A percentile compares a stretch with the other conserved stretches of the same genome.
Conservation (phyloP, 1,140 invertebrate genomes). For the Nymphalis io region DNA sequence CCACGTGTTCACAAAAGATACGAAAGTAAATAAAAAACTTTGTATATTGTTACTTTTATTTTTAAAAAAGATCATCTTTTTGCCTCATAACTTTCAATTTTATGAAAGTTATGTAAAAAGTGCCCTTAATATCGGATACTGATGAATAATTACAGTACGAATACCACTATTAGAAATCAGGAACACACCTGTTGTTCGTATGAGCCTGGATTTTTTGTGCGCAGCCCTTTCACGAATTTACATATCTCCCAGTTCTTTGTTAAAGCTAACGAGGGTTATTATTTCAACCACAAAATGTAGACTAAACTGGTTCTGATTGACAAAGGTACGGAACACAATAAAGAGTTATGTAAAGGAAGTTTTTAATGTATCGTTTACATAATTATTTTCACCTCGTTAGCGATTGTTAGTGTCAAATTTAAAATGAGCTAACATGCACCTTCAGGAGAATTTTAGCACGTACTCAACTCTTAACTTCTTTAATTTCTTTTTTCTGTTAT, state of each 20-base stretch:
- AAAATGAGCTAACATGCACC: conserved; percentile 44
- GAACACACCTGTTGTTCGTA: conserved; percentile 71
- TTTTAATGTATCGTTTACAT: conserved; percentile 48
- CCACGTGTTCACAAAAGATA: too few relatives aligned
- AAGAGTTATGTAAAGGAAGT: conserved; percentile 54
- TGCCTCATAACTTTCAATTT: background rate
- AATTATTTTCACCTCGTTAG: conserved; percentile 68
- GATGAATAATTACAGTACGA: conserved; percentile 62
- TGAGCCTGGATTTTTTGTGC: conserved; percentile 70
- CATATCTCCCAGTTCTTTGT: conserved; percentile 73
- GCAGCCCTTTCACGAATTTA: conserved; percentile 73
- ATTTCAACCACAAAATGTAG: conserved; percentile 76
- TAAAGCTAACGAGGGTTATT: conserved; percentile 73
- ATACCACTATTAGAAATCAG: conserved; percentile 72
- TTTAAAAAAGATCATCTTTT: conserved; percentile 10
- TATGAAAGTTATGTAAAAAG: conserved; percentile 51
- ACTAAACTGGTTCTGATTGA: conserved; percentile 70
- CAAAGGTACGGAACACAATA: conserved; percentile 60
- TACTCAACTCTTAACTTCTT: conserved; percentile 16
- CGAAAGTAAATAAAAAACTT: background rate
- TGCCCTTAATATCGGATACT: conserved; percentile 54
- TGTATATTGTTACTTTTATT: conserved; percentile 25
- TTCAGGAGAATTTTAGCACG: conserved; percentile 40
- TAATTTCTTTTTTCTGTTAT: conserved; percentile 11
- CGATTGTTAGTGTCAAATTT: conserved; percentile 56